Conservation (phyloP, 2,888 invertebrate species). For the Andrena flavipes region DNA sequence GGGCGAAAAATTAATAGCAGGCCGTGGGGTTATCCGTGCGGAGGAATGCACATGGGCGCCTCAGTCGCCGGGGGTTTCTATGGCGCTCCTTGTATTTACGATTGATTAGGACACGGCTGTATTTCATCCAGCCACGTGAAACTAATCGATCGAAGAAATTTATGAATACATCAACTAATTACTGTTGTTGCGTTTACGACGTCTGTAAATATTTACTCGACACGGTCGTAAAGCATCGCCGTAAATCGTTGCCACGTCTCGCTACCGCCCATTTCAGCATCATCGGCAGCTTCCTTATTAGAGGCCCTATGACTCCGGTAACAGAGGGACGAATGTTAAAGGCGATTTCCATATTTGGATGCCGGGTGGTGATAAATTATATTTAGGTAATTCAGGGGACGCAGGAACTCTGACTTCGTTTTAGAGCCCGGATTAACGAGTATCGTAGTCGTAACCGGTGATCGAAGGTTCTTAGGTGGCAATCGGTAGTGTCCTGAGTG, state of each 20-base stretch:
- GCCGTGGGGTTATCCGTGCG: neutral
- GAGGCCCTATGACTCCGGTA: neutral
- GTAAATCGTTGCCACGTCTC: slow-evolving; percentile 34
- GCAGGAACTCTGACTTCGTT: slow-evolving; percentile 16
- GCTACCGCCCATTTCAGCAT: slow-evolving; percentile 25
- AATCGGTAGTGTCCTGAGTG: slow-evolving; percentile 25
- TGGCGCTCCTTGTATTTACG: neutral
- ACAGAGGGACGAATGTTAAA: slow-evolving; percentile 14
- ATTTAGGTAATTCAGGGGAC: slow-evolving; percentile 26
- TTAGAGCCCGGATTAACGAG: slow-evolving; percentile 42
- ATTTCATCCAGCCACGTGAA: slow-evolving; percentile 16
- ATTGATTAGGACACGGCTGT: slow-evolving; percentile 19
- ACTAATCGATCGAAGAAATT: slow-evolving; percentile 39
- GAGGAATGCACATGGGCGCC: neutral
- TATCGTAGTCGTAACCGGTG: slow-evolving; percentile 29
- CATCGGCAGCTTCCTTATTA: slow-evolving; percentile 48
- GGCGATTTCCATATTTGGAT: slow-evolving; percentile 21
- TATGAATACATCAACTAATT: slow-evolving; percentile 53
- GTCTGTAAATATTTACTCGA: slow-evolving; percentile 56
- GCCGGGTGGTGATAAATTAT: slow-evolving; percentile 11
- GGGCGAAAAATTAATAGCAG: neutral
- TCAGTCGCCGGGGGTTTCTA: neutral
- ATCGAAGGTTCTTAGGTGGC: neutral
- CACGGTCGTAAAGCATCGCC: slow-evolving; percentile 36
- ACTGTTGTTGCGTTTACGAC: slow-evolving; percentile 45